Percentiles rank a stretch among this genome's conserved stretches.
These are phyloP conservation scores for Ptilonorhynchus violaceus DNA, from an alignment of 2,113 vertebrate species.

Conservation along the genomic window DNA sequence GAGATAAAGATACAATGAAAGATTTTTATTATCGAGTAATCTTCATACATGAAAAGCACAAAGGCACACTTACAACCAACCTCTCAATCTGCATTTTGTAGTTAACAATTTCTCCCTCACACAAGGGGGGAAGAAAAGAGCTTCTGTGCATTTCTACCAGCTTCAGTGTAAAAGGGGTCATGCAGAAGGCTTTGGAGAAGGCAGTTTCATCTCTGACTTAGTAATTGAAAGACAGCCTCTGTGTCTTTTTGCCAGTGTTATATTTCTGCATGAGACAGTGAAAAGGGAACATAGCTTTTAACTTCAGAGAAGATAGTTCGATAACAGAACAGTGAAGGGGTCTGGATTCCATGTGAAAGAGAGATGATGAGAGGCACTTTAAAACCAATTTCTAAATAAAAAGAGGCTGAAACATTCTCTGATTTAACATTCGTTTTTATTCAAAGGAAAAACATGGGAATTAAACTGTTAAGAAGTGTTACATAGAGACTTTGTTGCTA, in stretches of 20 bases:
- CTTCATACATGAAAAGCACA: not conserved
- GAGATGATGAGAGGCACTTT: slow-evolving; percentile 32
- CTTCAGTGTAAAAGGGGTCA: not conserved
- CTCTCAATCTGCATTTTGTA: slow-evolving; percentile 4
- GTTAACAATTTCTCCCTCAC: not conserved
- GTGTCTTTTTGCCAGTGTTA: not conserved
- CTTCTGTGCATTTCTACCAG: not conserved
- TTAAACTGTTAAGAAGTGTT: slow-evolving; percentile 12
- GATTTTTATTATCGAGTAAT: not conserved
- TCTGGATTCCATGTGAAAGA: slow-evolving; percentile 4
- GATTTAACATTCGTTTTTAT: slow-evolving; percentile 14
- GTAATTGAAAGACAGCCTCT: slow-evolving; percentile 24
- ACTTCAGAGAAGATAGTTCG: slow-evolving; percentile 17
- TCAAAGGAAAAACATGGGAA: not conserved
- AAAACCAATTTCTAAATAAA: slow-evolving; percentile 43
- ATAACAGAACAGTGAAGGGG: slow-evolving; percentile 26
- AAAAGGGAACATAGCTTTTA: slow-evolving; percentile 28
- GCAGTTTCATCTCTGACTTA: slow-evolving; percentile 27
- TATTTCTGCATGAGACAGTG: slow-evolving; percentile 1
- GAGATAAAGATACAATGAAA: not conserved
- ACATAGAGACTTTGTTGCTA: not conserved
- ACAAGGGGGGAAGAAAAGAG: not conserved
- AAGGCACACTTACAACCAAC: not conserved
- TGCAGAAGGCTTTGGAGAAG: slow-evolving; percentile 26
- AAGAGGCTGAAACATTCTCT: not conserved